Conservation (phyloP, 2,888 invertebrate genomes). For the Caradrina clavipalpis region DNA sequence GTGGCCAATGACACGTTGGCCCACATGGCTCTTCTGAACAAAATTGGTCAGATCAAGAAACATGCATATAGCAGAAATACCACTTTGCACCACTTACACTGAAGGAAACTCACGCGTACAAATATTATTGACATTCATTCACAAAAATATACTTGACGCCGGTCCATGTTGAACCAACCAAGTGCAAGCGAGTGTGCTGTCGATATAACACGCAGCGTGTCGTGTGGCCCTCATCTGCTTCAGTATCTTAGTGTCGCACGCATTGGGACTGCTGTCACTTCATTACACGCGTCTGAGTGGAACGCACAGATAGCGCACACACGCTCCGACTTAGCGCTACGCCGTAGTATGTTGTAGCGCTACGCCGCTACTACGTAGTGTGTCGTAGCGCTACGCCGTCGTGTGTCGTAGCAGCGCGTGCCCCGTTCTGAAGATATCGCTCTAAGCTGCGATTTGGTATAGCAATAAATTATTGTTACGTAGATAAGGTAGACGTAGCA, state of each 20-base stretch:
- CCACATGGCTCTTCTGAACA: background rate
- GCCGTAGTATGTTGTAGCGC: constrained; percentile 16
- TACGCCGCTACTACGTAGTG: constrained; percentile 16
- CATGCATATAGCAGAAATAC: background rate
- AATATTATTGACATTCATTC: no score
- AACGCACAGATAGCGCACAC: constrained; percentile 16
- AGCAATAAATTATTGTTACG: background rate
- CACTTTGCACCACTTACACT: background rate
- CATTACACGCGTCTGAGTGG: background rate
- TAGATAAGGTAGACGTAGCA: background rate
- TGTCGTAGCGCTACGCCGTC: constrained; percentile 23
- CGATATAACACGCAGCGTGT: no score
- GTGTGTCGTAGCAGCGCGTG: background rate
- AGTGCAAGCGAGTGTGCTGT: no score
- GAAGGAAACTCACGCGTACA: background rate
- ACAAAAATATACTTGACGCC: background rate
- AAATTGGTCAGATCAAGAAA: background rate
- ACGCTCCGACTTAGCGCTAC: no score
- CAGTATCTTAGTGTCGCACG: background rate
- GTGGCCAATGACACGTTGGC: background rate
- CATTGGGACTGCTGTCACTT: background rate
- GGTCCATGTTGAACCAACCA: background rate
- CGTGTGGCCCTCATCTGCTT: no score
- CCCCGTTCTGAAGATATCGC: constrained; percentile 1
- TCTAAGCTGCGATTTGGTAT: background rate